Evolutionary conservation across 2,113 vertebrate genomes (phyloP).

Genomic region (Fukomys damarensis): DNA sequence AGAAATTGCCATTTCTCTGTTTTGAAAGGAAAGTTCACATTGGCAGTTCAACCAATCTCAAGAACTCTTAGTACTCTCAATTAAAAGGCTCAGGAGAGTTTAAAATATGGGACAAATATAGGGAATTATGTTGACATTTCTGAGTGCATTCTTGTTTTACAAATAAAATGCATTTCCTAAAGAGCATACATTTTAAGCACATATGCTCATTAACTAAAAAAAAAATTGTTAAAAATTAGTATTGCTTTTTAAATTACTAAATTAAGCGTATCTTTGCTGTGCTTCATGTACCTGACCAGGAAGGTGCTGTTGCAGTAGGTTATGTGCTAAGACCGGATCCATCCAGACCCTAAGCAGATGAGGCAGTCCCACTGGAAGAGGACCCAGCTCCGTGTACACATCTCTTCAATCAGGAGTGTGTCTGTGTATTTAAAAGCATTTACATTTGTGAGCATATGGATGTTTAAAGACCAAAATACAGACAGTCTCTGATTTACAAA

Average conservation of each 20-base stretch:
- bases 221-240: neutral
- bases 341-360: neutral
- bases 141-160: conserved; percentile 26
- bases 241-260: neutral
- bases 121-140: neutral
- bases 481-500: conserved; percentile 5
- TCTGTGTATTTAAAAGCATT: neutral
- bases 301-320: neutral
- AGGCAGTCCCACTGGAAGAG: neutral
- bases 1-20: neutral
- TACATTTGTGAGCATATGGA: neutral
- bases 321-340: neutral
- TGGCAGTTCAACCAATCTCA: neutral
- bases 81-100: neutral
- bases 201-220: neutral
- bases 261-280: neutral
- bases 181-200: neutral
- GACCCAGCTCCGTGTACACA: no score
- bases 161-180: neutral
- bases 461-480: conserved; percentile 20
- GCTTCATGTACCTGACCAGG: neutral
- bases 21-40: neutral
- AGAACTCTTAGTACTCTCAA: neutral
- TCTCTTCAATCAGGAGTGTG: neutral
- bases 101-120: neutral